These are phyloP conservation scores for Borostomias antarcticus DNA, from an alignment of 2,797 vertebrate genomes.

Conservation along the genomic window DNA sequence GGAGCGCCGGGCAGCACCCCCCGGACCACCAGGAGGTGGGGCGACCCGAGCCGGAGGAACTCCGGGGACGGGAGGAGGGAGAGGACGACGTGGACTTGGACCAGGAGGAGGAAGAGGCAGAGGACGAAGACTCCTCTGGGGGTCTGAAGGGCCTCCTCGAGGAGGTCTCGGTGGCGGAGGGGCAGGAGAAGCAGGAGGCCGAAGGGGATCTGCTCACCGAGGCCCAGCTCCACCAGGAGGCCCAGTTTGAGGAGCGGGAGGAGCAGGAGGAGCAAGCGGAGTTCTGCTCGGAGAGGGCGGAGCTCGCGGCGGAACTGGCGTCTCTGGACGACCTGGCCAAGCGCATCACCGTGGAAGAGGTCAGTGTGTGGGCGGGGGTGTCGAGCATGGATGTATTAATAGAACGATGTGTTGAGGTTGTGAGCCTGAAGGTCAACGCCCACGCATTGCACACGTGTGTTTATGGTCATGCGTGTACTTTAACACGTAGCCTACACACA, in stretches of 20 bases:
- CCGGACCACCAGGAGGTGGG: conserved; percentile 55
- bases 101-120: conserved; percentile 50
- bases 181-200: conserved; percentile 39
- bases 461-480: not conserved
- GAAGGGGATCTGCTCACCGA: conserved; percentile 33
- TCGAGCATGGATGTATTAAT: not conserved
- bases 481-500: not conserved
- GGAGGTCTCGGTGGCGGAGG: conserved; percentile 53
- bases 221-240: conserved; percentile 12
- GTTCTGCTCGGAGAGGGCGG: conserved; percentile 32
- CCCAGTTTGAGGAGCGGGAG: conserved; percentile 29
- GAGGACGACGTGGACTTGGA: conserved; percentile 34
- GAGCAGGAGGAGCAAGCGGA: conserved; percentile 56
- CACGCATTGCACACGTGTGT: not conserved
- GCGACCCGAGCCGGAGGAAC: conserved; percentile 63
- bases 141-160: conserved; percentile 47
- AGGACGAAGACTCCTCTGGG: conserved; percentile 42
- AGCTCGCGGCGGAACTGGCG: conserved; percentile 75
- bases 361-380: conserved; percentile 58
- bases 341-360: conserved; percentile 94
- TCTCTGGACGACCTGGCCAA: conserved; percentile 92
- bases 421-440: too few relatives aligned
- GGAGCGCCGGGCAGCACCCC: conserved; percentile 51
- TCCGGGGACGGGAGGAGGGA: conserved; percentile 38
- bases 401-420: not conserved